Percentiles rank a stretch among this genome's conserved stretches.
Evolutionary conservation across 1,140 invertebrate genomes (phyloP).

Genomic region (Orius laevigatus): DNA sequence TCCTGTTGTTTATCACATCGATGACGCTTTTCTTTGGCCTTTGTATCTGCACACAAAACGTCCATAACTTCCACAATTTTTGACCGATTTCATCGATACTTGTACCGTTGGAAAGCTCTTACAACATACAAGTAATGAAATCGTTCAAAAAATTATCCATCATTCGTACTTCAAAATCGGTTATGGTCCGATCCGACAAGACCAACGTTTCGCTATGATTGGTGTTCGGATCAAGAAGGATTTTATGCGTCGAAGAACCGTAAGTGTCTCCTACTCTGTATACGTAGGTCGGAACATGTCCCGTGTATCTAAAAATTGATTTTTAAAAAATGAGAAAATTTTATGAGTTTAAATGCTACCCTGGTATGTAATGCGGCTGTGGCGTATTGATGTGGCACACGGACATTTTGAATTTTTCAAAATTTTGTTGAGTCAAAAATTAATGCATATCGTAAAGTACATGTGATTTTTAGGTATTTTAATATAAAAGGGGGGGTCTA

Average conservation of each 20-base stretch:
- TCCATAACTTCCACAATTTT: too few relatives aligned
- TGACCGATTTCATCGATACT: too few relatives aligned
- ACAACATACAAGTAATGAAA: too few relatives aligned
- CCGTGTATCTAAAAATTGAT: conserved; percentile 57
- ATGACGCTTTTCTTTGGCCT: conserved; percentile 39
- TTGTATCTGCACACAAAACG: conserved; percentile 1
- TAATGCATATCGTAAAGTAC: too few relatives aligned
- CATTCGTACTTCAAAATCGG: conserved; percentile 36
- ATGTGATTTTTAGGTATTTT: too few relatives aligned
- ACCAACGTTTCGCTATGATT: conserved; percentile 48
- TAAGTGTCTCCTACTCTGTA: conserved; percentile 52
- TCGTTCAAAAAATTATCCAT: background rate
- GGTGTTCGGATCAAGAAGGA: conserved; percentile 49
- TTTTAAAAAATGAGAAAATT: conserved; percentile 13
- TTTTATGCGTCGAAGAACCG: conserved; percentile 48
- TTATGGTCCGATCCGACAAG: conserved; percentile 39
- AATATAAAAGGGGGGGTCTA: too few relatives aligned
- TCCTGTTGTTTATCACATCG: conserved; percentile 40
- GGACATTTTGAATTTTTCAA: background rate
- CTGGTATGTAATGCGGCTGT: conserved; percentile 38
- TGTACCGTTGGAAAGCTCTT: too few relatives aligned
- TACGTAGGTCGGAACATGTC: conserved; percentile 51
- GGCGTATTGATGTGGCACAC: conserved; percentile 29
- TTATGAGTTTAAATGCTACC: conserved; percentile 27
- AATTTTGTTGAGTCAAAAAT: too few relatives aligned